These are phyloP conservation scores for Aphidius ervi DNA, from an alignment of 1,140 invertebrate species.

Conservation along the genomic window DNA sequence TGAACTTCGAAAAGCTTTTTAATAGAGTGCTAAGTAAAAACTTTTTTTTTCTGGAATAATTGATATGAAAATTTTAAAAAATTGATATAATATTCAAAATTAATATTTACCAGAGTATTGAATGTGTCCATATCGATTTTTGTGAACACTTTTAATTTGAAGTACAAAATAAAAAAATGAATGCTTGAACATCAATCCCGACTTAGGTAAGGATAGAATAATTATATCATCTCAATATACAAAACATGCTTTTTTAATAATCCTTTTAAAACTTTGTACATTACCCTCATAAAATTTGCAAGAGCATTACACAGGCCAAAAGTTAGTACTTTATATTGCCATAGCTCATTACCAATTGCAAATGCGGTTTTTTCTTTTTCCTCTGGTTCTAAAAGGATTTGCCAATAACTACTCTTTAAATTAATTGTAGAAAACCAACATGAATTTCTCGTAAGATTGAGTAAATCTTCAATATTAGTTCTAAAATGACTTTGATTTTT, in stretches of 20 bases:
- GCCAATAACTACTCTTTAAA: slow-evolving; percentile 12
- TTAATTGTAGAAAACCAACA: slow-evolving; percentile 2
- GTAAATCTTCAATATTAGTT: slow-evolving; percentile 27
- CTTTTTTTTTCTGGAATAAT: too few species aligned
- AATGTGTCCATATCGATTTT: too few species aligned
- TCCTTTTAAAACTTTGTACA: slow-evolving; percentile 2
- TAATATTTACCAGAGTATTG: too few species aligned
- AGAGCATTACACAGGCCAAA: slow-evolving; percentile 35
- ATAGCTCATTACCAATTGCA: slow-evolving; percentile 27
- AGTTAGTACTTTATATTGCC: slow-evolving; percentile 38
- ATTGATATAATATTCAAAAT: too few species aligned
- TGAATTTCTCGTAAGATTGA: slow-evolving; percentile 26
- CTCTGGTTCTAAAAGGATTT: slow-evolving; percentile 2
- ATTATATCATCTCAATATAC: slow-evolving; percentile 5
- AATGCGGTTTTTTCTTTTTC: slow-evolving; percentile 32
- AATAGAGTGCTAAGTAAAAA: too few species aligned
- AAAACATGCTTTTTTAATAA: background rate
- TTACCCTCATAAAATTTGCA: slow-evolving; percentile 6
- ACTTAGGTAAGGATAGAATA: too few species aligned
- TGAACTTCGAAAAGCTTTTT: too few species aligned
- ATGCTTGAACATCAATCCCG: too few species aligned
- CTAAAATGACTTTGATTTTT: too few species aligned
- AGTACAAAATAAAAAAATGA: too few species aligned
- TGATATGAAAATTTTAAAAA: too few species aligned
- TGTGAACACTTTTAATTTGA: too few species aligned